These are phyloP conservation scores for Xestia c-nigrum DNA, from an alignment of 2,888 invertebrate species.

Conservation along the genomic window DNA sequence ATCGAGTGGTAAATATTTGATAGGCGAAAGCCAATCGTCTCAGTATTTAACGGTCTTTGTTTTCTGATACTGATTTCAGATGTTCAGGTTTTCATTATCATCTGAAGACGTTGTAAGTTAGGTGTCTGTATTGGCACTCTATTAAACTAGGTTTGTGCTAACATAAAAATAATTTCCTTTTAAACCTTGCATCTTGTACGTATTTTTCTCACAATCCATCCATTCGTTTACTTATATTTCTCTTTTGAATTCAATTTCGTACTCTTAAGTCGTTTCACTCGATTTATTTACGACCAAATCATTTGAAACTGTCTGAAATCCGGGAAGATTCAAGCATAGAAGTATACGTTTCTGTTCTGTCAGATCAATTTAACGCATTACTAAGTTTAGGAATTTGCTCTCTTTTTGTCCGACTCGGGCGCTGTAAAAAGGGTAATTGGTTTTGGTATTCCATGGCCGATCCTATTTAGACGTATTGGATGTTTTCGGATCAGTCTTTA, in stretches of 20 bases:
- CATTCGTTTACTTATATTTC: neutral
- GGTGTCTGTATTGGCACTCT: neutral
- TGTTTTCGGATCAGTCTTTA: slow-evolving; percentile 21
- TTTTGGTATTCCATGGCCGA: slow-evolving; percentile 47
- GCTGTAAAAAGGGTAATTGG: slow-evolving; percentile 51
- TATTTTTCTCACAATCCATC: neutral
- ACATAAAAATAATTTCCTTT: neutral
- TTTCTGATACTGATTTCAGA: too few species aligned
- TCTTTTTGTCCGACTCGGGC: slow-evolving; percentile 45
- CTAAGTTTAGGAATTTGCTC: slow-evolving; percentile 54
- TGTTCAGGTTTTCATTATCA: neutral
- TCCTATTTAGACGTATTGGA: slow-evolving; percentile 39
- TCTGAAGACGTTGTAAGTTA: neutral
- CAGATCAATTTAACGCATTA: slow-evolving; percentile 57
- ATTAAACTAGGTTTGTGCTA: neutral
- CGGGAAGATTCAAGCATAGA: slow-evolving; percentile 14
- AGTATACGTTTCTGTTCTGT: slow-evolving; percentile 35
- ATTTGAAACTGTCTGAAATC: slow-evolving; percentile 24
- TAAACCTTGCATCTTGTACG: neutral
- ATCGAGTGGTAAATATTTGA: neutral
- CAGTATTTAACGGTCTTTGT: neutral
- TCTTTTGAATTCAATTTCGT: neutral
- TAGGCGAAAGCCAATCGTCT: neutral
- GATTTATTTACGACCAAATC: slow-evolving; percentile 16
- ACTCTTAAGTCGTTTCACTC: neutral